Evolutionary conservation across 1,140 invertebrate species (phyloP).

Genomic region (Pteromalus puparum): DNA sequence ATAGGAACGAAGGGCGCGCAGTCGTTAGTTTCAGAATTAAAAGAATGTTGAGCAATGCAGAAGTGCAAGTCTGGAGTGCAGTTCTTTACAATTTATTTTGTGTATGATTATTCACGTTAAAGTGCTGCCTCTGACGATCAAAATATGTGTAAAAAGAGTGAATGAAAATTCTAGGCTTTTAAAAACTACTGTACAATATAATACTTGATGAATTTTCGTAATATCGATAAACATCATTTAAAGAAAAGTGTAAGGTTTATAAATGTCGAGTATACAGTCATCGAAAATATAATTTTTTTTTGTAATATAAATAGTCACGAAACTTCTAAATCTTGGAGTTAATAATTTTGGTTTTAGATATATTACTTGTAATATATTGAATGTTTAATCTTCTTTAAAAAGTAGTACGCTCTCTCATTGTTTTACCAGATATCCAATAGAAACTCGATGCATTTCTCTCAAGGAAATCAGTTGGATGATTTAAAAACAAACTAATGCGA

Average conservation of each 20-base stretch:
- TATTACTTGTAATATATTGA: background rate
- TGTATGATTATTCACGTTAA: background rate
- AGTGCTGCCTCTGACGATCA: background rate
- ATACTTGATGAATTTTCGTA: background rate
- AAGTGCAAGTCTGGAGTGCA: background rate
- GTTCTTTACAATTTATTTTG: background rate
- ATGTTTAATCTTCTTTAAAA: background rate
- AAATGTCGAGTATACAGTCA: conserved; percentile 9
- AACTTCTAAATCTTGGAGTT: background rate
- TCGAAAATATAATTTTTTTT: conserved; percentile 34
- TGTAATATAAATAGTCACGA: conserved; percentile 23
- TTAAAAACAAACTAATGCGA: background rate
- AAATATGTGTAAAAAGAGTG: conserved; percentile 10
- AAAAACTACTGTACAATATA: background rate
- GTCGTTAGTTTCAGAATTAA: conserved; percentile 2
- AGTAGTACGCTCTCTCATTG: background rate
- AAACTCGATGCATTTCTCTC: too few species aligned
- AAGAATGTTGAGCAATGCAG: background rate
- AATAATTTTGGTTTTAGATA: background rate
- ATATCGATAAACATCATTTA: background rate
- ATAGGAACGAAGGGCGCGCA: conserved; percentile 9
- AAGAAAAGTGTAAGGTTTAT: conserved; percentile 9
- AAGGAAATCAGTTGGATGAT: background rate
- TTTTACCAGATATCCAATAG: too few species aligned
- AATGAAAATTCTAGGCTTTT: background rate